Conservation (phyloP, 2,888 invertebrate species). For the Cantharis rustica region DNA sequence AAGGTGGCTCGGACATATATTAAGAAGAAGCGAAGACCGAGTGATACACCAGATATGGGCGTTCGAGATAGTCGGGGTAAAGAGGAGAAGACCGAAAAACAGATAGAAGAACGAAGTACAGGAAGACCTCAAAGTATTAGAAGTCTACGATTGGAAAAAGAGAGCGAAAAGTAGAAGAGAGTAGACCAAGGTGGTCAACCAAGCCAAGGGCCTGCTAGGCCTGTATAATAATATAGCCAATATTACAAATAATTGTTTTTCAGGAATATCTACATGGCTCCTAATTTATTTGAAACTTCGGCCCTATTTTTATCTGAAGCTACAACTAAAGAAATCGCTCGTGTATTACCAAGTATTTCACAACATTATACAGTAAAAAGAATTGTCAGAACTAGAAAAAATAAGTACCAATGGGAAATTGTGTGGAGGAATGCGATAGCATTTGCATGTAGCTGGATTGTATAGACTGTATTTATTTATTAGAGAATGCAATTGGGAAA, state of each 20-base stretch:
- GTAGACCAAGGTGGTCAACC: too few relatives aligned
- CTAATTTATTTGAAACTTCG: constrained; percentile 65
- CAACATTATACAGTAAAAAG: constrained; percentile 5
- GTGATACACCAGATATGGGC: too few relatives aligned
- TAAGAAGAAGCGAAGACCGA: too few relatives aligned
- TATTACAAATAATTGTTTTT: neutral
- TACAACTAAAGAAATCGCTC: constrained; percentile 41
- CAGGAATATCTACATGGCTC: constrained; percentile 59
- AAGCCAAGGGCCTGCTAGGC: too few relatives aligned
- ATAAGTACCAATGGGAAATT: constrained; percentile 63
- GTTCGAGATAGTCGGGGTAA: too few relatives aligned
- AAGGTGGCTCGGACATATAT: too few relatives aligned
- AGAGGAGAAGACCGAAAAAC: too few relatives aligned
- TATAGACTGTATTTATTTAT: constrained; percentile 67
- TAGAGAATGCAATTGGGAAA: constrained; percentile 57
- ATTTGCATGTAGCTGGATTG: constrained; percentile 71
- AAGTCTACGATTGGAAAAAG: too few relatives aligned
- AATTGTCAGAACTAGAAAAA: constrained; percentile 1
- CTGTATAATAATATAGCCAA: too few relatives aligned
- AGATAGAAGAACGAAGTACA: too few relatives aligned
- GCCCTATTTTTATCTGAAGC: constrained; percentile 61
- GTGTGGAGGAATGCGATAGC: constrained; percentile 81
- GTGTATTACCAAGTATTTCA: constrained; percentile 13
- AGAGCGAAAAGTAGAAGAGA: too few relatives aligned
- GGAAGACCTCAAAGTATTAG: too few relatives aligned